Conservation (phyloP, 2,888 invertebrate genomes). For the Tinea pellionella region DNA sequence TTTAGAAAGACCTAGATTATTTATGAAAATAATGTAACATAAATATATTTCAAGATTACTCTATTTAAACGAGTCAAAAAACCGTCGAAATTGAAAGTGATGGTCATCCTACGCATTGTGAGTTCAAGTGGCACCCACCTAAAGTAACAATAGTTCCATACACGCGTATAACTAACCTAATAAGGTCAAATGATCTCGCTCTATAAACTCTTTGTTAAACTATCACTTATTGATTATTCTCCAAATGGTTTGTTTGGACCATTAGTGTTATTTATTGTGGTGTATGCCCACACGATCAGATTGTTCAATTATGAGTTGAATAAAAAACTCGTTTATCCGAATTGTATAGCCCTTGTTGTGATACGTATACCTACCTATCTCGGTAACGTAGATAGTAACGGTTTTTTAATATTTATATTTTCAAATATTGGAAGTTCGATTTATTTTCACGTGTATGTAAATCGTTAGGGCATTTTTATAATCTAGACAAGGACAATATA, state of each 20-base stretch:
- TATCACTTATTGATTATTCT: conserved; percentile 10
- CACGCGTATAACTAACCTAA: background rate
- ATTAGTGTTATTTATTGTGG: background rate
- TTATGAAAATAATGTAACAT: too few species aligned
- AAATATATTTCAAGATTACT: background rate
- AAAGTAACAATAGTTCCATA: background rate
- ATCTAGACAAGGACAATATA: too few species aligned
- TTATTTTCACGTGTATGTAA: too few species aligned
- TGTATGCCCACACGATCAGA: background rate
- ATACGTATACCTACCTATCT: background rate
- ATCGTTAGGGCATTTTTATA: too few species aligned
- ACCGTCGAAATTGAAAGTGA: background rate
- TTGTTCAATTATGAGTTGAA: background rate
- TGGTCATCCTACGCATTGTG: background rate
- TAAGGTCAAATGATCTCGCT: conserved; percentile 10
- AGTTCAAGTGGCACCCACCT: conserved; percentile 11
- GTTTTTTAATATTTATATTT: background rate
- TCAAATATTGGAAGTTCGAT: too few species aligned
- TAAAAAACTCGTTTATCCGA: background rate
- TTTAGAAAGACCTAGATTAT: too few species aligned
- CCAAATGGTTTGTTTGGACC: conserved; percentile 5
- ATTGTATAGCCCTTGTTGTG: background rate
- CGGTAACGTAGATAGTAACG: background rate
- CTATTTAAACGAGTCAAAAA: background rate
- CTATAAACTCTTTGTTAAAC: conserved; percentile 6